Base-by-base conservation (phyloP, 2,888 invertebrate species). In the Drosophila incognita region DNA sequence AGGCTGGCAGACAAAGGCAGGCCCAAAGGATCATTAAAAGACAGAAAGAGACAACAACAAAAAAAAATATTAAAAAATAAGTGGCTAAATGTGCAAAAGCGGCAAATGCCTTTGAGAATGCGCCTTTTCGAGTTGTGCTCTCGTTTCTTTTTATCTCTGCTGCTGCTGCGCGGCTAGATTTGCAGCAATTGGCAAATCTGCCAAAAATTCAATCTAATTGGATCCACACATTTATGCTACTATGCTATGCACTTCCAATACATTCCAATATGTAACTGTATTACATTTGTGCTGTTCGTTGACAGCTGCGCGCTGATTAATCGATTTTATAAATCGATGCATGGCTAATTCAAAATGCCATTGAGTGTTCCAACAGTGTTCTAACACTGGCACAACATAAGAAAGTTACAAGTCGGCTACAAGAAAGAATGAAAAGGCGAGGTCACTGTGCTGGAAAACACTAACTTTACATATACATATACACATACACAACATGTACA, bases 11-110 rank as follows among this genome's bases (percentile, higher is more conserved):
- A 71, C 66, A 75, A 79, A 79, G 63, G 66, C 75, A 60, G 70
- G 64, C 61, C 78, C 64, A 65, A 75, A 78, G 78, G 76, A 78
- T 80, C 76, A 76, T 76, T 78, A 79, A 46, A 46, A 24, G 46
- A 46, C 15, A 24, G 38, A 38, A 15, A 46, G 24, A 24, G 24
- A 24, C 15, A 33, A 33, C 2, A 31, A 24, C 2, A 46, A 46
- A 4, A 15, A 46, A 77, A 70, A 69, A 27, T 24, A 24, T n/a
- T n/a, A n/a, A n/a, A 46, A 77, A 70, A 69, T 3, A 54, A 74
- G 46, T 60, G 42, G 40, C 40, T 57, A 59, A 51, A 59, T 58
- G 65, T 58, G 33, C 18, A 48, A 21, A 18, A 40, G 56, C 31
- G 31, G n/a, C 38, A 40, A 64, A 59, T 51, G 31, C 38, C 74